A percentile compares a stretch with the other conserved stretches of the same genome.
Evolutionary conservation across 2,797 vertebrate genomes (phyloP).

Genomic region (Artibeus lituratus): DNA sequence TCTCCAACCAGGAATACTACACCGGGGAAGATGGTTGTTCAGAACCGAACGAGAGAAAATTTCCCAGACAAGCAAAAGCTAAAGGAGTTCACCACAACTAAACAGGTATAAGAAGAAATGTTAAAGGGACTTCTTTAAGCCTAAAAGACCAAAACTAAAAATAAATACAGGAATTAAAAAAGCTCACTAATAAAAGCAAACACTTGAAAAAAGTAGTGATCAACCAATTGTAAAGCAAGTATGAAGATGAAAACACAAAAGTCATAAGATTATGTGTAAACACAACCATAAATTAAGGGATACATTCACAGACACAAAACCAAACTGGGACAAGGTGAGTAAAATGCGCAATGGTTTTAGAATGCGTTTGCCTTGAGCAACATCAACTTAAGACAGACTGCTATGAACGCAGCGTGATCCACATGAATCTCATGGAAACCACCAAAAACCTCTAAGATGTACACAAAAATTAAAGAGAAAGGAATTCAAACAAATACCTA

Average conservation of each 20-base stretch:
- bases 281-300: neutral
- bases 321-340: neutral
- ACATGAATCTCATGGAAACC: neutral
- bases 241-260: neutral
- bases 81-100: neutral
- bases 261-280: neutral
- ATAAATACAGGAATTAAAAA: neutral
- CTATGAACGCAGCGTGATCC: neutral
- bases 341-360: neutral
- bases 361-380: neutral
- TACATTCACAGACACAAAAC: neutral
- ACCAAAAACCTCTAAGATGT: neutral
- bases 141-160: neutral
- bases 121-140: neutral
- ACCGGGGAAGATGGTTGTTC: neutral
- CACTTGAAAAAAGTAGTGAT: neutral
- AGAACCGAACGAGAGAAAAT: neutral
- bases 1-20: neutral
- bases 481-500: neutral
- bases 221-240: neutral
- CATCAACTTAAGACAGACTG: neutral
- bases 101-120: neutral
- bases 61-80: neutral
- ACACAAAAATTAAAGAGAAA: neutral
- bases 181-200: neutral